Conservation (phyloP, 2,888 invertebrate genomes). For the Habrosyne pyritoides region DNA sequence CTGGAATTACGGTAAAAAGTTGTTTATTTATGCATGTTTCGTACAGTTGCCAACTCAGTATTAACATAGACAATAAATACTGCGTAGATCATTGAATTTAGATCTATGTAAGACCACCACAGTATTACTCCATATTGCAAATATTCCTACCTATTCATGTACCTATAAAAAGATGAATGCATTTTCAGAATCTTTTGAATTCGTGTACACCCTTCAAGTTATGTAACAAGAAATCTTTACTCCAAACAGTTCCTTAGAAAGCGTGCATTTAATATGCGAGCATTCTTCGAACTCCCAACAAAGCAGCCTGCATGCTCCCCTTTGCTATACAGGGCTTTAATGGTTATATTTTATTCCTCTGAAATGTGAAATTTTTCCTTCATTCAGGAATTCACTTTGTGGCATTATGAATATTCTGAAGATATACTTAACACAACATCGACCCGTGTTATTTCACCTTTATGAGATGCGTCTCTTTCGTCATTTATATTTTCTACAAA, state of each 20-base stretch:
- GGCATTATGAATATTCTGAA: slow-evolving; percentile 7
- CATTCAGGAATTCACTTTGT: slow-evolving; percentile 13
- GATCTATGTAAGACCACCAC: too few relatives aligned
- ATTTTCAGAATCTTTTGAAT: neutral
- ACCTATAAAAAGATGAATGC: neutral
- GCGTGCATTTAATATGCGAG: slow-evolving; percentile 14
- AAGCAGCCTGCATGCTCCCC: slow-evolving; percentile 3
- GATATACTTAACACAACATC: neutral
- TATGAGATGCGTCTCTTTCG: neutral
- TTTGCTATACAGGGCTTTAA: slow-evolving; percentile 8
- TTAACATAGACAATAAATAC: neutral
- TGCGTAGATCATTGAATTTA: neutral
- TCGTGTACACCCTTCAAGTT: neutral
- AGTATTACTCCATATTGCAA: neutral
- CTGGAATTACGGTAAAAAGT: slow-evolving; percentile 36
- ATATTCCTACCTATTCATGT: neutral
- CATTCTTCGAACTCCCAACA: slow-evolving; percentile 12
- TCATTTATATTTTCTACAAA: neutral
- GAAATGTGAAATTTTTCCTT: slow-evolving; percentile 14
- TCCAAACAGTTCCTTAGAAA: slow-evolving; percentile 12
- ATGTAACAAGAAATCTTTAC: slow-evolving; percentile 8
- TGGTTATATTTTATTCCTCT: slow-evolving; percentile 10
- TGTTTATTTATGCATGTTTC: slow-evolving; percentile 40
- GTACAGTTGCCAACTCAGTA: slow-evolving; percentile 21
- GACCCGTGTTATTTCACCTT: neutral